Base-by-base conservation (phyloP, 2,797 vertebrate genomes). In the Pachyuromys duprasi region DNA sequence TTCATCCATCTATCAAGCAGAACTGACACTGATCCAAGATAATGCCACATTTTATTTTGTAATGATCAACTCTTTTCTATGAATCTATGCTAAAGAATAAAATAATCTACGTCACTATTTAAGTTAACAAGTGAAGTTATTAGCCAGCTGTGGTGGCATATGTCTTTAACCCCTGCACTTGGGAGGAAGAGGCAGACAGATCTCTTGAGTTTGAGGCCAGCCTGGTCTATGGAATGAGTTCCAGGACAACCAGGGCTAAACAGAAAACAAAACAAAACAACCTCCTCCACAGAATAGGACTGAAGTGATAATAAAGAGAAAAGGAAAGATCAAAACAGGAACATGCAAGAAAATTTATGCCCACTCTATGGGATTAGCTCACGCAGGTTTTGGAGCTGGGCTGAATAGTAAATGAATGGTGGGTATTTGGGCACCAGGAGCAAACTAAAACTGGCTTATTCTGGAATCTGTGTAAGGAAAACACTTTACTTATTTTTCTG, bases 261-360 rank as follows among this genome's bases (percentile, higher is more conserved):
- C 12, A n/a, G 11, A 67, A 22, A 49, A 49, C 49, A 31, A 31
- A 67, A 84, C 28, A 49, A 67, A 49, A n/a, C 82, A 84, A 84
- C 18, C 3, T 63, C 2, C 31, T 84, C 6, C 4, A 31, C 17
- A 67, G 42, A 84, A n/a, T 67, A 90, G 69, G 89, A 76, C 31
- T 36, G 4, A 89, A 91, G 28, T 81, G 31, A 86, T 24, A 91
- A 65, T 83, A 42, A 95, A 55, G 26, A 89, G 57, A 75, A 89
- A 95, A 86, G 4, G 8, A 92, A 80, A 8, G 86, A 72, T 69
- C 14, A 13, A 84, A 95, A 86, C n/a, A 74, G 31, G 55, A 74
- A 89, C 87, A 69, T 78, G 22, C 26, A 84, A 74, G 60, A n/a
- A 84, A 55, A 69, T 62, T 60, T 26, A 45, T 1, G 12, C 18